phyloP scores from a whole-genome alignment of 2,797 vertebrate genomes.

The Borostomias antarcticus region DNA sequence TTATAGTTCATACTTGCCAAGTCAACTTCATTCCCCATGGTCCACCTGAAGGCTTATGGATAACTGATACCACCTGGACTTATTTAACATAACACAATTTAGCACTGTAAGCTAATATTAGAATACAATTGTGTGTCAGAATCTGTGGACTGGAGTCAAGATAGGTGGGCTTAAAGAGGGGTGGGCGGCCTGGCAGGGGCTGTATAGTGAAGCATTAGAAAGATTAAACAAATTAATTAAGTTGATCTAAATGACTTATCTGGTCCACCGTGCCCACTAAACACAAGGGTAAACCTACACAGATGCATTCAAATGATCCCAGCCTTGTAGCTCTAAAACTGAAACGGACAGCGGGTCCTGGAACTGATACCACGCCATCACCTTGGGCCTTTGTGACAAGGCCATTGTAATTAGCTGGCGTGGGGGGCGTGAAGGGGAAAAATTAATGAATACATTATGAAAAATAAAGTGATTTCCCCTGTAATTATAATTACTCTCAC shows the following conservation, averaged over 20 bases:
- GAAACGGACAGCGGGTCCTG: constrained; percentile 60
- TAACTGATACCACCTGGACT: constrained; percentile 57
- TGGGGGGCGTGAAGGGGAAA: constrained; percentile 35
- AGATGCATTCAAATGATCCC: constrained; percentile 68
- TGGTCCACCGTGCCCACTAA: constrained; percentile 62
- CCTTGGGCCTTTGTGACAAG: constrained; percentile 71
- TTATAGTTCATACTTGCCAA: not conserved
- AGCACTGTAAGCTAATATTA: constrained; percentile 54
- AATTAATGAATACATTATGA: constrained; percentile 47
- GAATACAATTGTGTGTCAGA: constrained; percentile 22
- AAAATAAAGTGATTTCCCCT: constrained; percentile 70
- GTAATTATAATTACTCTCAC: constrained; percentile 72
- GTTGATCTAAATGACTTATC: constrained; percentile 74
- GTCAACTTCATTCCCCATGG: not conserved
- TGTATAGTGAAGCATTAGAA: constrained; percentile 60
- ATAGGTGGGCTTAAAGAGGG: constrained; percentile 49
- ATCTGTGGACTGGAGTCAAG: constrained; percentile 17
- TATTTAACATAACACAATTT: constrained; percentile 54
- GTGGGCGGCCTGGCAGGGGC: constrained; percentile 45
- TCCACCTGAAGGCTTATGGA: constrained; percentile 38
- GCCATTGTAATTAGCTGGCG: constrained; percentile 67
- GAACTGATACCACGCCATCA: constrained; percentile 57
- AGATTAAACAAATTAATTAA: constrained; percentile 78
- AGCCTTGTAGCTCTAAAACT: constrained; percentile 32
- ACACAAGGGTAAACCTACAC: constrained; percentile 58